Percentiles rank a stretch among this genome's conserved stretches.
These are phyloP conservation scores for Subanguina moxae DNA, from an alignment of 1,140 invertebrate species.

Conservation along the genomic window DNA sequence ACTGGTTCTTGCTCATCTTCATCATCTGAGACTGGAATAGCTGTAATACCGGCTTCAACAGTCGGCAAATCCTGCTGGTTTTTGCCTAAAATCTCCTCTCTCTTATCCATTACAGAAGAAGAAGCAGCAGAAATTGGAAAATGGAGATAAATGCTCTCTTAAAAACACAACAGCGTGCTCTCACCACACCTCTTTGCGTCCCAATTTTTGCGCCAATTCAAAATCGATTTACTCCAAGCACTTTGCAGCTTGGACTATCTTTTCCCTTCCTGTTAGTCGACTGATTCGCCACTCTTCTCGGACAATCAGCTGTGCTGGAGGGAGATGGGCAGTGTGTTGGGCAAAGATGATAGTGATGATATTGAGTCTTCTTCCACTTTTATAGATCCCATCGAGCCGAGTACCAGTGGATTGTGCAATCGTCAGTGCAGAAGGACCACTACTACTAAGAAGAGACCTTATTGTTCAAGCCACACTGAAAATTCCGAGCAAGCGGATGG, in stretches of 20 bases:
- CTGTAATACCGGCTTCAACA: constrained; percentile 1
- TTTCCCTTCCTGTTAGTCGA: no score
- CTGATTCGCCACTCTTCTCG: no score
- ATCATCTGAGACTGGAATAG: constrained; percentile 3
- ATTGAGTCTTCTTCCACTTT: background rate
- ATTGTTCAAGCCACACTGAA: background rate
- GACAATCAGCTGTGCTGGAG: no score
- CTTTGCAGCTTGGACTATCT: no score
- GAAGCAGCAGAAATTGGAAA: background rate
- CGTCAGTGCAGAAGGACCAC: background rate
- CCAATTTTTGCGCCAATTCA: no score
- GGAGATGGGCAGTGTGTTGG: background rate
- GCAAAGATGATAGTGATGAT: background rate
- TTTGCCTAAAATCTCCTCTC: background rate
- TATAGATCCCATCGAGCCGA: background rate
- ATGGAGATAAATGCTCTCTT: background rate
- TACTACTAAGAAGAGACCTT: background rate
- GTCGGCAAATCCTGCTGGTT: background rate
- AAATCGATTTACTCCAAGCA: no score
- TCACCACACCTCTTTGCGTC: no score
- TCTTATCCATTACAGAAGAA: background rate
- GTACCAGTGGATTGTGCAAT: constrained; percentile 1
- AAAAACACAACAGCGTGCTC: background rate
- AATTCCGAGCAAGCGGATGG: background rate
- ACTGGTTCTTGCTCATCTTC: background rate